These are phyloP conservation scores for Herminia tarsipennalis DNA, from an alignment of 2,888 invertebrate genomes.

Conservation along the genomic window DNA sequence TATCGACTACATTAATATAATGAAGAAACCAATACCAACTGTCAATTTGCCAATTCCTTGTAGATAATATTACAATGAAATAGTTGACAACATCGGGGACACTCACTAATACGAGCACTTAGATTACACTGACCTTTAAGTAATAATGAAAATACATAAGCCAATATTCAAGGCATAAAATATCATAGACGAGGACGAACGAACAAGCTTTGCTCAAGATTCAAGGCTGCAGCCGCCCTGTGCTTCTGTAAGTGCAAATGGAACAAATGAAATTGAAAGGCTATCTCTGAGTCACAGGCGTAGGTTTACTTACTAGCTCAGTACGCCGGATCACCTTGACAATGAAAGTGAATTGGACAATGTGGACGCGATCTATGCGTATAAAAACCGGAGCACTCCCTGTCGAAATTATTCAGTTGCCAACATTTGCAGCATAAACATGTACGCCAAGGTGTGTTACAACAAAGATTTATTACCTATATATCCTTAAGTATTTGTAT, in stretches of 20 bases:
- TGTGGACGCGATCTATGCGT: constrained; percentile 63
- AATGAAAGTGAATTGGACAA: constrained; percentile 81
- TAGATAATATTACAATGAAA: background rate
- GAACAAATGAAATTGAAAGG: constrained; percentile 80
- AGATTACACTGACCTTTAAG: constrained; percentile 29
- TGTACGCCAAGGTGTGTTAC: constrained; percentile 81
- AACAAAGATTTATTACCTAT: constrained; percentile 27
- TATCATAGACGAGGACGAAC: constrained; percentile 37
- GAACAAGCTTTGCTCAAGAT: constrained; percentile 57
- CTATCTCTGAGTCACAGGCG: constrained; percentile 76
- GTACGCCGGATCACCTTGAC: constrained; percentile 74
- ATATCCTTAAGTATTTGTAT: constrained; percentile 7
- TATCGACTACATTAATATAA: too few relatives aligned
- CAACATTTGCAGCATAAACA: constrained; percentile 79
- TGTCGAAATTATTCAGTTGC: constrained; percentile 81
- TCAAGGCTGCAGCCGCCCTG: constrained; percentile 65
- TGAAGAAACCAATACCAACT: too few relatives aligned
- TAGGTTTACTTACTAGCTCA: constrained; percentile 56
- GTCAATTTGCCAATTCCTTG: too few relatives aligned
- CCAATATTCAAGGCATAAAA: constrained; percentile 23
- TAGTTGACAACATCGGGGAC: constrained; percentile 11
- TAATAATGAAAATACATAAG: constrained; percentile 19
- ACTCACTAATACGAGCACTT: constrained; percentile 9
- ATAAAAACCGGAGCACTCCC: constrained; percentile 80
- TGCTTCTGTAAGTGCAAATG: constrained; percentile 57